Conservation (phyloP, 2,797 vertebrate species). For the Paedocypris micromegethes region DNA sequence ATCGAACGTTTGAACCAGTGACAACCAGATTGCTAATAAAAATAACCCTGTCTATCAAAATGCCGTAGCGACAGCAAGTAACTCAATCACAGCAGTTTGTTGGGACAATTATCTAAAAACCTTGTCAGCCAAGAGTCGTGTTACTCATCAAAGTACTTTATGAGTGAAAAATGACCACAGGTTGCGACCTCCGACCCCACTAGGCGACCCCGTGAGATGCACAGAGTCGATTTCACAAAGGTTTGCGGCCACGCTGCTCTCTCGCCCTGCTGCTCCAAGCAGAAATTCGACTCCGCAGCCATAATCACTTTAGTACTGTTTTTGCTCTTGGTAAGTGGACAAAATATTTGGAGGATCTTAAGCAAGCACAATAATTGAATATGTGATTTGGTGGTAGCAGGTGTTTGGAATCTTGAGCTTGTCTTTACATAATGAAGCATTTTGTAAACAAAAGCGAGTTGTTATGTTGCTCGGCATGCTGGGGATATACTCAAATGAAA, state of each 20-base stretch:
- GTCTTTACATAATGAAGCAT: conserved; percentile 72
- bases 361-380: conserved; percentile 81
- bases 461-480: conserved; percentile 73
- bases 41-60: conserved; percentile 59
- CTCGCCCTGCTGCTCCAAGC: conserved; percentile 61
- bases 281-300: conserved; percentile 71
- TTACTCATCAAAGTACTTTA: conserved; percentile 76
- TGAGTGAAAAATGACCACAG: conserved; percentile 70
- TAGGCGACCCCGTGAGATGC: conserved; percentile 67
- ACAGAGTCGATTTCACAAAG: conserved; percentile 63
- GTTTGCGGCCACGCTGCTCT: conserved; percentile 53
- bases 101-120: conserved; percentile 66
- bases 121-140: conserved; percentile 67
- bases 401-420: conserved; percentile 73
- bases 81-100: conserved; percentile 67
- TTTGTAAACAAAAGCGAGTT: conserved; percentile 83
- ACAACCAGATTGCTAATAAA: conserved; percentile 27
- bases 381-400: conserved; percentile 70
- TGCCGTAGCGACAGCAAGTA: conserved; percentile 62
- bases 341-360: conserved; percentile 84
- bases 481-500: conserved; percentile 68
- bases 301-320: conserved; percentile 78
- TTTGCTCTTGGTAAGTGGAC: conserved; percentile 82
- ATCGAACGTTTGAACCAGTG: not conserved
- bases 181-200: conserved; percentile 73